Evolutionary conservation across 2,888 invertebrate species (phyloP).

Genomic region (Sinotaia quadrata): DNA sequence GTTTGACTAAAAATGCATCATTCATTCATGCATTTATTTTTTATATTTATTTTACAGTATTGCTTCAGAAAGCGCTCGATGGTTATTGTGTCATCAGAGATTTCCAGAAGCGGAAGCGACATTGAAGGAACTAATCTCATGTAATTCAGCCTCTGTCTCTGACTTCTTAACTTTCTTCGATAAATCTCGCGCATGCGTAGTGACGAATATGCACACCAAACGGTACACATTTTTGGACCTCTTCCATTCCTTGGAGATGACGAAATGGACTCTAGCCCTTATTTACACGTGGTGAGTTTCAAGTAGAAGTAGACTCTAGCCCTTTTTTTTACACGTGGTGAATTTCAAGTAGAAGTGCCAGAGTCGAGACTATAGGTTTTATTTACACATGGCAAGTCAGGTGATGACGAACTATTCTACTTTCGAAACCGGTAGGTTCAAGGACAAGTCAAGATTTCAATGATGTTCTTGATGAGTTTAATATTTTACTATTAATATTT

Average conservation of each 20-base stretch:
- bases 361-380: conserved; percentile 51
- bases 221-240: conserved; percentile 55
- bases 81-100: conserved; percentile 56
- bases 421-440: too few relatives aligned
- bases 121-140: conserved; percentile 56
- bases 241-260: conserved; percentile 47
- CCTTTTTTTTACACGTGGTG: conserved; percentile 56
- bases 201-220: conserved; percentile 57
- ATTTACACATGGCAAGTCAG: conserved; percentile 58
- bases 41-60: conserved; percentile 41
- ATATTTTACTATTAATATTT: too few relatives aligned
- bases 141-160: conserved; percentile 53
- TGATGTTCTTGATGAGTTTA: too few relatives aligned
- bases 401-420: too few relatives aligned
- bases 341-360: too few relatives aligned
- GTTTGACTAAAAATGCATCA: too few relatives aligned
- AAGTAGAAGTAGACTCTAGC: conserved; percentile 52
- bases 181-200: conserved; percentile 51
- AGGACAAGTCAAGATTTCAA: too few relatives aligned
- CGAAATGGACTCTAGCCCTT: conserved; percentile 52
- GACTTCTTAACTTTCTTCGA: conserved; percentile 56
- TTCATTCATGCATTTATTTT: too few relatives aligned
- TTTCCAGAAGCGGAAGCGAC: conserved; percentile 55
- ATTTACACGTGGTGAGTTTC: conserved; percentile 52
- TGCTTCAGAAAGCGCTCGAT: conserved; percentile 58